Percentiles rank a stretch among this genome's conserved stretches.
Conservation (phyloP, 2,888 invertebrate species). For the Troglohyphantes excavatus region DNA sequence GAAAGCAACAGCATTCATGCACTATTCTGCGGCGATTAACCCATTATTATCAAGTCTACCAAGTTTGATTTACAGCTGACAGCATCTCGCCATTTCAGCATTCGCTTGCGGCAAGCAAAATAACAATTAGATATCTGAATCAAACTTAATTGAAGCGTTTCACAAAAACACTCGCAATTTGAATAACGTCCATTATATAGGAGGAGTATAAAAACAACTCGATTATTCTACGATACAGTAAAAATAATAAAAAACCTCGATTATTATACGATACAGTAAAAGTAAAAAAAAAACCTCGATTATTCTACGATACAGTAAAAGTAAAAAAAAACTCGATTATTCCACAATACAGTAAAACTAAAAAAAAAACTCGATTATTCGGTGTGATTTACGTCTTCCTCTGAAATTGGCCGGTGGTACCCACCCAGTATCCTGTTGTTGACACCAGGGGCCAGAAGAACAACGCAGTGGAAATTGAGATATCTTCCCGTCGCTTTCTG, state of each 20-base stretch:
- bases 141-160: constrained; percentile 64
- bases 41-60: background rate
- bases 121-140: constrained; percentile 48
- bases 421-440: constrained; percentile 66
- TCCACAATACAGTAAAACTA: background rate
- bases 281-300: no score
- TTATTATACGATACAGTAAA: no score
- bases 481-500: constrained; percentile 27
- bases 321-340: no score
- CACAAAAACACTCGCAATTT: constrained; percentile 26
- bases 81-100: background rate
- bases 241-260: constrained; percentile 16
- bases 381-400: constrained; percentile 63
- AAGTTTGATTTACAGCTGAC: constrained; percentile 31
- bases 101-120: constrained; percentile 2
- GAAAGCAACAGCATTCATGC: no score
- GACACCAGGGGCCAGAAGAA: constrained; percentile 45
- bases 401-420: background rate
- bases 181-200: constrained; percentile 33
- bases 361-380: constrained; percentile 10
- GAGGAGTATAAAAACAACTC: no score
- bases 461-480: constrained; percentile 51
- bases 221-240: background rate
- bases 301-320: constrained; percentile 5
- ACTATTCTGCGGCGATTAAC: background rate